Evolutionary conservation across 2,797 vertebrate species (phyloP).

Genomic region (Onychomys arenicola): DNA sequence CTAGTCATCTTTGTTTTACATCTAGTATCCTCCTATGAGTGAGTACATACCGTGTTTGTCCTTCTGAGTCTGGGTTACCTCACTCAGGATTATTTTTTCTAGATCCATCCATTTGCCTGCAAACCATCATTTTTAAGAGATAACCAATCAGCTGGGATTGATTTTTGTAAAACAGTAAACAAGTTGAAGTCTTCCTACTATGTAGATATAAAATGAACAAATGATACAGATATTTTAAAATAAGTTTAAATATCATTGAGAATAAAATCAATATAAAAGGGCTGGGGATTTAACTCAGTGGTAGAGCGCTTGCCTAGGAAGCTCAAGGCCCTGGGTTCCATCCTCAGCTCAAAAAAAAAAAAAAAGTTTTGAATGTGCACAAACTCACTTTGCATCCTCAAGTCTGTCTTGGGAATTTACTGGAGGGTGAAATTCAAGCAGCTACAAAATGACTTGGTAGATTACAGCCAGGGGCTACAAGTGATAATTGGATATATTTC

Average conservation of each 20-base stretch:
- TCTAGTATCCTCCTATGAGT: too few species aligned
- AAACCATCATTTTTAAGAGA: not conserved
- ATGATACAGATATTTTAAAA: conserved; percentile 22
- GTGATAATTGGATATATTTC: conserved; percentile 48
- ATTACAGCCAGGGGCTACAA: conserved; percentile 25
- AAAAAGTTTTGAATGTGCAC: conserved; percentile 25
- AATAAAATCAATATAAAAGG: not conserved
- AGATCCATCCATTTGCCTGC: too few species aligned
- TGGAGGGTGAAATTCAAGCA: conserved; percentile 10
- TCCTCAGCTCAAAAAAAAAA: too few species aligned
- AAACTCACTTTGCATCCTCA: conserved; percentile 13
- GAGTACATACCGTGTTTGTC: too few species aligned
- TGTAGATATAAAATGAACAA: not conserved
- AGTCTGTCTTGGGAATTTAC: conserved; percentile 44
- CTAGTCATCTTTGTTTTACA: too few species aligned
- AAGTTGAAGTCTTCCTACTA: not conserved
- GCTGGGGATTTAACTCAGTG: too few species aligned
- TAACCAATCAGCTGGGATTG: not conserved
- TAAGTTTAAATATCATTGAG: not conserved
- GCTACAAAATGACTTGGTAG: conserved; percentile 22
- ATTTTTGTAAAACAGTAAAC: not conserved
- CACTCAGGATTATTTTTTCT: too few species aligned
- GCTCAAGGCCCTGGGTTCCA: too few species aligned
- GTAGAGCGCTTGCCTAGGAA: too few species aligned
- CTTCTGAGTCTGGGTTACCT: too few species aligned